These are phyloP conservation scores for Solea solea DNA, from an alignment of 2,113 vertebrate species.

Conservation along the genomic window DNA sequence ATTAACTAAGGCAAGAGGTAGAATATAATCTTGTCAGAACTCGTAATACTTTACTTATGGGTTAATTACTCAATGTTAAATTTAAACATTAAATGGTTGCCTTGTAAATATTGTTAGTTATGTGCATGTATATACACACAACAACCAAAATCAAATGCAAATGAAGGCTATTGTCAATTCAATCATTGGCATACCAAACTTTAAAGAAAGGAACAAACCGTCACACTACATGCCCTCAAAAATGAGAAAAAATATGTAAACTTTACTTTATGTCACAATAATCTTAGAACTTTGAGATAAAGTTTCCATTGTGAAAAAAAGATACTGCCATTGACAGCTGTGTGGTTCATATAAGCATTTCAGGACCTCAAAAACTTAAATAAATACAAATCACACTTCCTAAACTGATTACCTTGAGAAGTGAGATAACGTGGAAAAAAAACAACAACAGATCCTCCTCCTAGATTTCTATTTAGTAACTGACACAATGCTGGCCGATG, in stretches of 20 bases:
- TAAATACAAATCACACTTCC: conserved; percentile 58
- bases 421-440: conserved; percentile 37
- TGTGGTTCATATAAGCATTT: conserved; percentile 36
- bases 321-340: conserved; percentile 26
- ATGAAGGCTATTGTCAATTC: conserved; percentile 63
- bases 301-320: conserved; percentile 34
- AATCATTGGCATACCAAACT: conserved; percentile 63
- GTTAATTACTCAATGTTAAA: not conserved
- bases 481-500: conserved; percentile 30
- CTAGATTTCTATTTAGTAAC: conserved; percentile 37
- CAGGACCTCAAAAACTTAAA: conserved; percentile 50
- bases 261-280: conserved; percentile 28
- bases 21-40: conserved; percentile 48
- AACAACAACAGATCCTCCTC: conserved; percentile 23
- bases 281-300: conserved; percentile 28
- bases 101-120: not conserved
- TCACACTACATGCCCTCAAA: conserved; percentile 30
- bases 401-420: conserved; percentile 38
- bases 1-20: conserved; percentile 55
- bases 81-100: conserved; percentile 8
- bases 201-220: conserved; percentile 19
- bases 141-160: conserved; percentile 48
- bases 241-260: conserved; percentile 54
- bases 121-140: conserved; percentile 26
- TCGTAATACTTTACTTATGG: conserved; percentile 11